Percentiles rank a stretch among this genome's conserved stretches.
Conservation (phyloP, 1,140 invertebrate genomes). For the Zaprionus vittiger region DNA sequence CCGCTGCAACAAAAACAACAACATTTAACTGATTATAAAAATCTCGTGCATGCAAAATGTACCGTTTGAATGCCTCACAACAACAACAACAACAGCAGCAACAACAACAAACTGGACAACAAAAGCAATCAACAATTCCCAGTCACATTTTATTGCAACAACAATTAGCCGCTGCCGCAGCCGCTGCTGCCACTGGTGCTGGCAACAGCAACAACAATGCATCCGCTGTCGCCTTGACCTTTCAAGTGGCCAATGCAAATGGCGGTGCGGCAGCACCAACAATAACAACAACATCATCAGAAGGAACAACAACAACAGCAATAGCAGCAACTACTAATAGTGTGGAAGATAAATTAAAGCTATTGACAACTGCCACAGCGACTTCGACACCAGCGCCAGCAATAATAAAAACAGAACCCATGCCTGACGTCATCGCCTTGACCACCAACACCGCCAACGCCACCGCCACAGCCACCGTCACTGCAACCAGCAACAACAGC, state of each 20-base stretch:
- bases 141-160: constrained; percentile 81
- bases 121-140: constrained; percentile 60
- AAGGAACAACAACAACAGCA: constrained; percentile 37
- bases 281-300: constrained; percentile 37
- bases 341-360: constrained; percentile 73
- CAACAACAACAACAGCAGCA: constrained; percentile 59
- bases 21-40: constrained; percentile 47
- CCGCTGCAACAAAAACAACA: constrained; percentile 37
- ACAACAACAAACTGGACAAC: constrained; percentile 47
- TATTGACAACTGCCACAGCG: constrained; percentile 66
- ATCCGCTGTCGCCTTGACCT: constrained; percentile 51
- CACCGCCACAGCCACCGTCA: constrained; percentile 22
- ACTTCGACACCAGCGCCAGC: constrained; percentile 19
- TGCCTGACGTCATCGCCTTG: constrained; percentile 73
- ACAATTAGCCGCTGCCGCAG: constrained; percentile 69
- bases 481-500: constrained; percentile 29
- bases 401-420: constrained; percentile 76
- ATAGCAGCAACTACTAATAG: constrained; percentile 35
- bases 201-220: constrained; percentile 53
- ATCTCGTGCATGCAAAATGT: constrained; percentile 65
- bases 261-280: constrained; percentile 55
- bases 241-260: constrained; percentile 63
- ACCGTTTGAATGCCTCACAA: constrained; percentile 75
- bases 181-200: constrained; percentile 40
- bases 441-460: constrained; percentile 36